A percentile compares a stretch with the other conserved stretches of the same genome.
Conservation (phyloP, 2,797 vertebrate species). For the Sebastes itinus region DNA sequence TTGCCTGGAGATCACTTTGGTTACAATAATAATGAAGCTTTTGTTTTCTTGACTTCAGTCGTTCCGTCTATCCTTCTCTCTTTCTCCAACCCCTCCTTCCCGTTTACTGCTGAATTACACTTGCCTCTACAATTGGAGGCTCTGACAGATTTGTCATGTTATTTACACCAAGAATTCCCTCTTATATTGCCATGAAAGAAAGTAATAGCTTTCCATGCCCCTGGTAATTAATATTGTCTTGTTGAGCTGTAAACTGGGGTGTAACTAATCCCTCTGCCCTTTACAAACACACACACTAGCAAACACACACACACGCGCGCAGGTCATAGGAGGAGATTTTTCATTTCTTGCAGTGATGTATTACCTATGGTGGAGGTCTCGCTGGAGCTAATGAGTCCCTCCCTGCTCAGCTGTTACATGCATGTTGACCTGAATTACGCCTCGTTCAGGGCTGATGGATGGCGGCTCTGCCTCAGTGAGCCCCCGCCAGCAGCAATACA, state of each 20-base stretch:
- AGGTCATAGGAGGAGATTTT: constrained; percentile 25
- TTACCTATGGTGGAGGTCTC: constrained; percentile 49
- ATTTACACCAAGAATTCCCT: not conserved
- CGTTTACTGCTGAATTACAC: not conserved
- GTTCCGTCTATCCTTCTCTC: not conserved
- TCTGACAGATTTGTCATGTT: not conserved
- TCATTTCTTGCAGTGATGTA: constrained; percentile 46
- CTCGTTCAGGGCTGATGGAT: constrained; percentile 50
- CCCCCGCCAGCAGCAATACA: not conserved
- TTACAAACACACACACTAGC: constrained; percentile 9
- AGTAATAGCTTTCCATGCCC: not conserved
- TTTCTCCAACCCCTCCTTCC: not conserved
- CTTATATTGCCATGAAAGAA: not conserved
- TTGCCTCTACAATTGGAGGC: not conserved
- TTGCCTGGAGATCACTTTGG: not conserved
- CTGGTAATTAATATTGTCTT: constrained; percentile 24
- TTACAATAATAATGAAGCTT: not conserved
- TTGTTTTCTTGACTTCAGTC: not conserved
- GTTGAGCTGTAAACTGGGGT: constrained; percentile 34
- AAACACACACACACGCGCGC: not conserved
- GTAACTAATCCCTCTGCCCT: constrained; percentile 48
- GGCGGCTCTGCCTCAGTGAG: constrained; percentile 10
- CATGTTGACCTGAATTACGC: constrained; percentile 58
- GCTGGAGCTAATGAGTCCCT: constrained; percentile 54
- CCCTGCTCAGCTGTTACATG: constrained; percentile 41